These are phyloP conservation scores for Gyrodactylus bullatarudis DNA, from an alignment of 1,140 invertebrate species.

Conservation along the genomic window DNA sequence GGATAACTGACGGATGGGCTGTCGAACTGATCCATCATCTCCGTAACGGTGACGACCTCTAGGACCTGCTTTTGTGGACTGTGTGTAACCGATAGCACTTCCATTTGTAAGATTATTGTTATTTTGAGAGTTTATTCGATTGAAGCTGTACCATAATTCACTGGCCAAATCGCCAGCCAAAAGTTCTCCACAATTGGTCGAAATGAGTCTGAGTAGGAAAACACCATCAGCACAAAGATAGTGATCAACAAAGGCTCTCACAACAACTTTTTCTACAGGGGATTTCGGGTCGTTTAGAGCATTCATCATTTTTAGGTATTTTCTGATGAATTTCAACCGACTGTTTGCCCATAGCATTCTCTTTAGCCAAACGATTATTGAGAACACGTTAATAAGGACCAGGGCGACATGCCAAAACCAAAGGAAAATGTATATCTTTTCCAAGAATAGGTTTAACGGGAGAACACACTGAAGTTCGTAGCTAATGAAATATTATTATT, in stretches of 20 bases:
- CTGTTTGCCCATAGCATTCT: background rate
- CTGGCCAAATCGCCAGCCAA: constrained; percentile 8
- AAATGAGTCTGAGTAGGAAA: constrained; percentile 10
- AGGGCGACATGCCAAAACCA: constrained; percentile 8
- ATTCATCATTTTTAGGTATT: background rate
- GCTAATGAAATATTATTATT: constrained; percentile 5
- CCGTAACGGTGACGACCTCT: background rate
- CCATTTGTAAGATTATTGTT: background rate
- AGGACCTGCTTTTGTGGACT: background rate
- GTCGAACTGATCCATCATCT: too few relatives aligned
- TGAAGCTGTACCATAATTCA: constrained; percentile 4
- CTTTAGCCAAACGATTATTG: background rate
- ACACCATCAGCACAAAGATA: constrained; percentile 10
- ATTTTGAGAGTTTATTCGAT: background rate
- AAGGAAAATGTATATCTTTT: constrained; percentile 8
- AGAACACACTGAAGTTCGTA: constrained; percentile 9
- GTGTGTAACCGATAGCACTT: background rate
- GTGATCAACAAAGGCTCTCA: constrained; percentile 7
- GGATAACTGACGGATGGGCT: background rate
- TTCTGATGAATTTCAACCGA: background rate
- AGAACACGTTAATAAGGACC: background rate
- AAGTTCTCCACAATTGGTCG: constrained; percentile 9
- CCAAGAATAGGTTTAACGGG: constrained; percentile 9
- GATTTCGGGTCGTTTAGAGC: background rate
- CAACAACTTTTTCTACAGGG: background rate